Base-by-base conservation (phyloP, 1,140 invertebrate species). In the Spodoptera litura region DNA sequence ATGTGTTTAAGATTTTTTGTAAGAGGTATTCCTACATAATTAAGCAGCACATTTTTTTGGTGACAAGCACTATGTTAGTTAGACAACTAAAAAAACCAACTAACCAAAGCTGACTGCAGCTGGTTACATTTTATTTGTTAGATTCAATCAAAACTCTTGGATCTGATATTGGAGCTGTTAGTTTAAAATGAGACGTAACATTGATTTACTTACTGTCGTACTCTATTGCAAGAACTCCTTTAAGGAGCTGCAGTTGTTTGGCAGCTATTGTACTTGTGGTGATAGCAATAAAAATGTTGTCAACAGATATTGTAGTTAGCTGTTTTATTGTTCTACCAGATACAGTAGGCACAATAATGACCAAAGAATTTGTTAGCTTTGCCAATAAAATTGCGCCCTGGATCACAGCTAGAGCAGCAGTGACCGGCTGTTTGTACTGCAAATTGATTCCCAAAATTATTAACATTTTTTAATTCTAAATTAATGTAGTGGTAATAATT, bases 201-300 rank as follows among this genome's bases (percentile, higher is more conserved):
- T n/a, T n/a, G n/a, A n/a, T n/a, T n/a, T n/a, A 81, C 78, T 85
- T 77, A 87, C 85, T 64, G 56, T 79, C 78, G 72, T 85, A 87
- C 27, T 82, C 68, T n/a, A 87, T 64, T 31, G 85, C 73, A 51
- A 85, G 73, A 15, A 87, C 64, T 3, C 85, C 83, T 56, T 77
- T 78, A 55, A 71, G 82, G 0, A 87, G 13, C 38, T 78, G 78
- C 10, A 87, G 15, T 66, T 80, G 79, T 75, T 78, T 80, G 0
- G 84, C 82, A 5, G 80, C 70, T 5, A 20, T 53, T 20, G 66
- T 58, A 38, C 78, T 78, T 10, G 68, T 64, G 12, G 78, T 84
- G 35, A 87, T 70, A 0, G 80, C 75, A 6, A 87, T 20, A 71
- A 87, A 79, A 12, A 80, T 51, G 12, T 62, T 55, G 55, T 82